phyloP scores from a whole-genome alignment of 1,140 invertebrate species.

The Trachymyrmex septentrionalis region DNA sequence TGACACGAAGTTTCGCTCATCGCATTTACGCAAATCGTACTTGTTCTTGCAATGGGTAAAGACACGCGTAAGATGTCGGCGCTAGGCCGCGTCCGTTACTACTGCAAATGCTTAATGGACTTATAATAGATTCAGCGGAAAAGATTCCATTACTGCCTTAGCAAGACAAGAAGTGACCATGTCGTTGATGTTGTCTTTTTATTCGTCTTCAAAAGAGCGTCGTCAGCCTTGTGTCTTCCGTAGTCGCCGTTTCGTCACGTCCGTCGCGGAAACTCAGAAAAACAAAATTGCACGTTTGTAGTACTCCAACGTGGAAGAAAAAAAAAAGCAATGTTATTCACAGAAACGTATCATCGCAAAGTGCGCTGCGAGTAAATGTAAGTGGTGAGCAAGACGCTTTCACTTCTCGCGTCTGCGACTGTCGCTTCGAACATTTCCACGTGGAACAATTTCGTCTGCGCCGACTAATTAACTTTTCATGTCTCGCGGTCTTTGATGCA shows the following conservation, averaged over 20 bases:
- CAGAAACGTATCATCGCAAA: background rate
- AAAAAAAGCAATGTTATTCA: slow-evolving; percentile 19
- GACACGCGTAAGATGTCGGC: background rate
- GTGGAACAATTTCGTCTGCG: slow-evolving; percentile 17
- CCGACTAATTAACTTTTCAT: slow-evolving; percentile 63
- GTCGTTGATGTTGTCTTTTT: slow-evolving; percentile 1
- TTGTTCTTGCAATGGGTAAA: slow-evolving; percentile 41
- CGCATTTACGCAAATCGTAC: slow-evolving; percentile 53
- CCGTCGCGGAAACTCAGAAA: background rate
- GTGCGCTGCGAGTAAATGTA: background rate
- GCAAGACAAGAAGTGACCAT: background rate
- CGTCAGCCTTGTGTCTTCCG: background rate
- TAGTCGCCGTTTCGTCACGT: background rate
- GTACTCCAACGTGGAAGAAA: background rate
- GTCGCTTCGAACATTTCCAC: slow-evolving; percentile 5
- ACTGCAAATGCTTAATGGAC: slow-evolving; percentile 53
- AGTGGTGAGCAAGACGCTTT: slow-evolving; percentile 32
- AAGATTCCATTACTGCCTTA: slow-evolving; percentile 10
- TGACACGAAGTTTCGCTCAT: slow-evolving; percentile 62
- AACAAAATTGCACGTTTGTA: slow-evolving; percentile 3
- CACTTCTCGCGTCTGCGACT: slow-evolving; percentile 19
- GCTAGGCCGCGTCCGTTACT: slow-evolving; percentile 30
- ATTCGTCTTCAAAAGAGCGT: background rate
- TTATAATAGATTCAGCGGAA: slow-evolving; percentile 43
- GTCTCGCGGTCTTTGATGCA: slow-evolving; percentile 30